A percentile compares a stretch with the other conserved stretches of the same genome.
phyloP scores from a whole-genome alignment of 2,888 invertebrate species.

The Antheraea assamensis region DNA sequence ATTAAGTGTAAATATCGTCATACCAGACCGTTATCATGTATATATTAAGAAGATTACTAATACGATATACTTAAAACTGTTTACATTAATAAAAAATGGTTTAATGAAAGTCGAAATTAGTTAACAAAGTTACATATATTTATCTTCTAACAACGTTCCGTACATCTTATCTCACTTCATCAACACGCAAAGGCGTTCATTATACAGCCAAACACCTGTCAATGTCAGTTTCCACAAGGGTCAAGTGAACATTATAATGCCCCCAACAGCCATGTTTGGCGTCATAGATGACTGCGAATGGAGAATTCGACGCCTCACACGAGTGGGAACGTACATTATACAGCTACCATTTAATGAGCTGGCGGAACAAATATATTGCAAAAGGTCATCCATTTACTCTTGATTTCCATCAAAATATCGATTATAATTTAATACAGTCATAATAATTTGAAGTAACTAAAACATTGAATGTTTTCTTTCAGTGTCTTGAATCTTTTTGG shows the following conservation, averaged over 20 bases:
- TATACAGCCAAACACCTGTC: constrained; percentile 21
- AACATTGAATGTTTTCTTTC: neutral
- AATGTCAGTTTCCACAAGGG: constrained; percentile 29
- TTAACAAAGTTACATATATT: neutral
- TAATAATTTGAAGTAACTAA: neutral
- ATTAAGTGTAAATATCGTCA: too few relatives aligned
- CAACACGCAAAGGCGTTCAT: constrained; percentile 11
- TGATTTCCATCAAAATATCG: neutral
- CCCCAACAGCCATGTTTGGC: constrained; percentile 32
- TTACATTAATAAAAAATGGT: neutral
- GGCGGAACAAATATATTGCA: constrained; percentile 11
- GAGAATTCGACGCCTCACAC: constrained; percentile 37
- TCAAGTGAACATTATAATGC: constrained; percentile 33
- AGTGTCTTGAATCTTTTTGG: neutral
- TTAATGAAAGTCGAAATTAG: neutral
- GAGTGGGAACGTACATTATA: constrained; percentile 2
- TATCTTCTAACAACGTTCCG: neutral
- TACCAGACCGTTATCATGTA: too few relatives aligned
- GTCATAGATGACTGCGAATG: constrained; percentile 35
- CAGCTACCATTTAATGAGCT: constrained; percentile 7
- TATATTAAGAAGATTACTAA: too few relatives aligned
- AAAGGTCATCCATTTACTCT: constrained; percentile 7
- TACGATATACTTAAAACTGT: neutral
- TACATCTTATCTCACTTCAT: constrained; percentile 10
- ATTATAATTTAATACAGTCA: neutral